Evolutionary conservation across 2,888 invertebrate species (phyloP), one percentile per base, ranked within the genome.

Genomic region (Rhamnusium bicolor): DNA sequence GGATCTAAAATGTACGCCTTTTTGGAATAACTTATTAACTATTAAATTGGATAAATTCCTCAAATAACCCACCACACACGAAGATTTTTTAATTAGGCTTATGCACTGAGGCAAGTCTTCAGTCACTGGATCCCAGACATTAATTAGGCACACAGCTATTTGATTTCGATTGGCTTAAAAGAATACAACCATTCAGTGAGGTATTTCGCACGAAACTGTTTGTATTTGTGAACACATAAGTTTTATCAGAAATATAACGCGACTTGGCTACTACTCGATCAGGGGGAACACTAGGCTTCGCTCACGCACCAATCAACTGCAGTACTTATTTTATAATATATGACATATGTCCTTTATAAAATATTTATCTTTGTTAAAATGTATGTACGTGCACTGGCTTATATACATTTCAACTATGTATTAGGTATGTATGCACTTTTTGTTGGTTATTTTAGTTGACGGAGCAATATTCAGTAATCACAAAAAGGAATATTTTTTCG

Each of bases 51-150:
- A 65, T 53, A 78, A 77, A 81, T 82, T 82, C 80, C 71, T 73
- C 54, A 76, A 76, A 80, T 81, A 73, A 74, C 71, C 71, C 77
- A 75, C 81, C 81, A 71, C 83, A 81, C 81, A 82, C 77, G 79
- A 76, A 62, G 81, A 61, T 72, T 60, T 68, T 40, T 63, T 73
- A 65, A 65, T 65, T 65, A 47, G 61, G 46, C n/a, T 46, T 46
- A 46, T 18, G 65, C 53, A 65, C 65, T 21, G 27, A 49, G 24
- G n/a, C 21, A 3, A 62, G 10, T 61, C 19, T 10, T 61, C 4
- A 46, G 61, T 47, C 63, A 63, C 63, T 51, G 16, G 18, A 27
- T 63, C 27, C 18, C 49, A 47, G 49, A 63, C 51, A 27, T 27
- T 63, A 65, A 68, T 75, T 74, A 74, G 70, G 18, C 69, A 10